Evolutionary conservation across 1,140 invertebrate species (phyloP), one percentile per base, ranked within the genome.

Genomic region (Drosophila pectinifera): DNA sequence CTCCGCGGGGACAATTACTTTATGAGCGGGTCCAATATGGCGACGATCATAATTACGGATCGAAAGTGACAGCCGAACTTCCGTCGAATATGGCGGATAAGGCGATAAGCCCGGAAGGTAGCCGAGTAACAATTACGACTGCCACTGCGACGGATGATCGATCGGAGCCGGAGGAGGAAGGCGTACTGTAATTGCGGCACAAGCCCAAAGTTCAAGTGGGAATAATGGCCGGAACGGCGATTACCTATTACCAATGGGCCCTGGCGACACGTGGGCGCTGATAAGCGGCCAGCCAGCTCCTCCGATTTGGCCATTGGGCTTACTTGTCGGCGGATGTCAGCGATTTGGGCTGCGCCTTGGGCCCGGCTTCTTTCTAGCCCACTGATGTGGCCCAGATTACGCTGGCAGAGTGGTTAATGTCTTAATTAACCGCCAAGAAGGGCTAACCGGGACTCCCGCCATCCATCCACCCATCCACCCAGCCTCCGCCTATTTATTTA

Each of bases 351-450:
- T 55, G 18, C 51, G 46, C 68, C 53, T 43, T 64, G 65, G 69
- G 75, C 57, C 42, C 4, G 31, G 28, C 38, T 43, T 6, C 42
- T 39, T 49, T 24, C 43, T 18, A 18, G 4, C 8, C 36, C 8
- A 20, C 16, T 49, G 75, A 64, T 65, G 64, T 55, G 20, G n/a
- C 26, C 58, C 48, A 36, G 59, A 63, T 76, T 73, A 57, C 62
- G 18, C 31, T 20, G 24, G 26, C 68, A 53, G 81, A 78, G 55
- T 78, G 55, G 72, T 88, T 88, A 91, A 91, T 91, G 90, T 90
- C 90, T 91, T 91, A 90, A 91, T 91, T 91, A 91, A 91, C 81
- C 82, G 48, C 53, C 69, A 61, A 75, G 41, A 73, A 69, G 53
- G 73, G 53, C 59, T 72, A 45, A 62, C 41, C 34, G 31, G 54